These are phyloP conservation scores for Anabas testudineus DNA, from an alignment of 2,797 vertebrate genomes.

Conservation along the genomic window DNA sequence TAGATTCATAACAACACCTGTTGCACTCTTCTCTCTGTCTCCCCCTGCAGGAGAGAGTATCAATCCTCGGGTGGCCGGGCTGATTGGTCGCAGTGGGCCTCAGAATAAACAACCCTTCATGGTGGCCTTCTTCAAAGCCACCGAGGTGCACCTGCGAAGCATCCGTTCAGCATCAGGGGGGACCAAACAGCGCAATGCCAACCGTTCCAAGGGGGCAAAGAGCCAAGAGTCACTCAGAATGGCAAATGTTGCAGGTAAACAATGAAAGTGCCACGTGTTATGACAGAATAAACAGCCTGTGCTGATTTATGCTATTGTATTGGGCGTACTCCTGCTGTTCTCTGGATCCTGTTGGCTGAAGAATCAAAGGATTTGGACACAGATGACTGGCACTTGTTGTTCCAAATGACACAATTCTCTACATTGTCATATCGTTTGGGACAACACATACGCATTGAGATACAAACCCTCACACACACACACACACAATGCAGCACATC, in stretches of 20 bases:
- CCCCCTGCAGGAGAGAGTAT: conserved; percentile 91
- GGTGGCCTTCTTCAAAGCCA: conserved; percentile 98
- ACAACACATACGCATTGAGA: conserved; percentile 10
- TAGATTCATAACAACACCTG: conserved; percentile 39
- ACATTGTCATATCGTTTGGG: conserved; percentile 20
- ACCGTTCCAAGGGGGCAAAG: conserved; percentile 91
- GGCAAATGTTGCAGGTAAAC: conserved; percentile 92
- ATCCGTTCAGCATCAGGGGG: conserved; percentile 87
- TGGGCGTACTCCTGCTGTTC: not conserved
- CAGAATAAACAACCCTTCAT: conserved; percentile 99
- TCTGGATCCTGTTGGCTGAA: conserved; percentile 23
- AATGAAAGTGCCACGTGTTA: conserved; percentile 1
- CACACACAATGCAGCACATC: conserved; percentile 5
- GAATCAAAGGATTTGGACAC: conserved; percentile 45
- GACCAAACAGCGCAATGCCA: conserved; percentile 92
- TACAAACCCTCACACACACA: conserved; percentile 3
- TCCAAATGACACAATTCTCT: conserved; percentile 6
- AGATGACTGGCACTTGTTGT: conserved; percentile 35
- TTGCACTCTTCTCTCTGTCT: conserved; percentile 61
- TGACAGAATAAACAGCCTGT: not conserved
- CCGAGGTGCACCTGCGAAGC: conserved; percentile 95
- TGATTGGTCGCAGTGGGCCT: conserved; percentile 93
- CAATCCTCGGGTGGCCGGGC: conserved; percentile 92
- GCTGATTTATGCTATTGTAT: conserved; percentile 18
- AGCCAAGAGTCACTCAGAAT: conserved; percentile 93